Base-by-base conservation (phyloP, 1,140 invertebrate species). In the Hyposmocoma kahamanoa region DNA sequence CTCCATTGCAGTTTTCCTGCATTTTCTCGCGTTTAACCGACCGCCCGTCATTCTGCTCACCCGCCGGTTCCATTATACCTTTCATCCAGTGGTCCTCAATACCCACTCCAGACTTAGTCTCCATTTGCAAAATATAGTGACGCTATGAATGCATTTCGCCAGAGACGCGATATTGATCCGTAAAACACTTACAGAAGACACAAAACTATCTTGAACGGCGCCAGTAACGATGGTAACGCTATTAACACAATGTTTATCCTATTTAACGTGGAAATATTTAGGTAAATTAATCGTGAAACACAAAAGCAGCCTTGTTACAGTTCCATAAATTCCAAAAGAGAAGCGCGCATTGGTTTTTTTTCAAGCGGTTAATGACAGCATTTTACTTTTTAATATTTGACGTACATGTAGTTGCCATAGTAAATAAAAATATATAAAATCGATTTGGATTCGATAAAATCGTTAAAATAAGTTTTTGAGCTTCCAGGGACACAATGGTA, bases 281-380 rank as follows among this genome's bases (percentile, higher is more conserved):
- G 67, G 72, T 58, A 72, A 67, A 67, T 53, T 53, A 50, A 19
- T 34, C 42, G 70, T 60, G 72, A 69, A 77, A 80, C 59, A 85
- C 79, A 82, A 85, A 84, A 83, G 56, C 66, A 85, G 79, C 81
- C 81, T 85, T 85, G 79, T 85, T 83, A 82, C 81, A 60, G 68
- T 72, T 80, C 71, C 77, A 84, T 84, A 84, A 84, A 84, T 83
- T 82, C 79, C 79, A 83, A 84, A 84, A 83, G 81, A 84, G 81
- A 84, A 84, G 79, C 79, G 78, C 78, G 79, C 75, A 70, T 76
- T 82, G 71, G 56, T 81, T 83, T 81, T 84, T 84, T 83, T 83
- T 80, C 61, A 59, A 61, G 59, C 56, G 67, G 69, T 64, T 79
- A 79, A 79, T 52, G 50, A 52, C 50, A 52, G 50, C 38, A 39